A percentile compares a stretch with the other conserved stretches of the same genome.
phyloP scores from a whole-genome alignment of 2,113 vertebrate genomes.

The Notothenia rossii region DNA sequence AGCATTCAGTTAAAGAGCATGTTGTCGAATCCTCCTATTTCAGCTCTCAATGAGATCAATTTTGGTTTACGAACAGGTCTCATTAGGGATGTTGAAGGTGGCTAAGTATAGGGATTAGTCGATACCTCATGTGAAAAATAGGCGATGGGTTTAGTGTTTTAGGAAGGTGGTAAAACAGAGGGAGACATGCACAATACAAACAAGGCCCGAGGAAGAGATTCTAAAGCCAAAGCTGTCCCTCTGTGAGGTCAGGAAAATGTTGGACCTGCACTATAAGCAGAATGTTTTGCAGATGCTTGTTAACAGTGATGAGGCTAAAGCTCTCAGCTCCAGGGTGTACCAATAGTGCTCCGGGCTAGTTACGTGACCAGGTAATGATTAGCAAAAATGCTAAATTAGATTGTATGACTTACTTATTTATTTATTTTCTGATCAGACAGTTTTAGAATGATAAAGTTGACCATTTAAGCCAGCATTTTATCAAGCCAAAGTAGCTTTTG shows the following conservation, averaged over 20 bases:
- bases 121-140: conserved; percentile 32
- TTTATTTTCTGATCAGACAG: neutral
- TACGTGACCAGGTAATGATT: neutral
- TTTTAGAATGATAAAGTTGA: neutral
- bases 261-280: neutral
- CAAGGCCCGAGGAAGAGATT: conserved; percentile 18
- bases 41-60: conserved; percentile 47
- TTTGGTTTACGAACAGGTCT: conserved; percentile 49
- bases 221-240: conserved; percentile 13
- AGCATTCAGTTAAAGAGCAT: neutral
- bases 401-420: neutral
- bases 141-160: conserved; percentile 7
- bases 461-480: neutral
- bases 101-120: conserved; percentile 39
- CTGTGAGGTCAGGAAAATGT: conserved; percentile 40
- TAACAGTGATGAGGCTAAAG: conserved; percentile 36
- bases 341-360: neutral
- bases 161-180: conserved; percentile 7
- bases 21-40: too few species aligned
- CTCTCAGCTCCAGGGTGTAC: conserved; percentile 28
- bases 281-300: conserved; percentile 48
- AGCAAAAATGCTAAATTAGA: neutral
- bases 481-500: neutral
- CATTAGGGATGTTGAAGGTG: conserved; percentile 55
- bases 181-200: conserved; percentile 22